These are phyloP conservation scores for Cheilosia grossa DNA, from an alignment of 2,888 invertebrate species.

Conservation along the genomic window DNA sequence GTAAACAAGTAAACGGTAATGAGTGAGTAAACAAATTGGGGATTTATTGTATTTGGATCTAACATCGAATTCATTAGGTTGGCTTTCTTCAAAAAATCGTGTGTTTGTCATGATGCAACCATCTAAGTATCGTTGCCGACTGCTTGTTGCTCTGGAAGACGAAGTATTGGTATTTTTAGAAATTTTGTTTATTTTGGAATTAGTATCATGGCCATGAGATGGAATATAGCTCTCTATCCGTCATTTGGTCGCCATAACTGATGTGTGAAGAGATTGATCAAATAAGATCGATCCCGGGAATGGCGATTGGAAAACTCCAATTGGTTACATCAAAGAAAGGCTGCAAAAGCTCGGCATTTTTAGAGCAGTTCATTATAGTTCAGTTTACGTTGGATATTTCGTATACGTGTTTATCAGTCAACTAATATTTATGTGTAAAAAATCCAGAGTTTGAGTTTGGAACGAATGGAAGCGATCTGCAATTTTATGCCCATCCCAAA, in stretches of 20 bases:
- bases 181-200: constrained; percentile 11
- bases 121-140: background rate
- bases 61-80: constrained; percentile 13
- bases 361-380: background rate
- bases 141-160: constrained; percentile 5
- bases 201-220: background rate
- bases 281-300: too few relatives aligned
- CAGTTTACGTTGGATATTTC: too few relatives aligned
- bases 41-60: background rate
- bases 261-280: too few relatives aligned
- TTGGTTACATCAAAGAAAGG: too few relatives aligned
- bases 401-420: too few relatives aligned
- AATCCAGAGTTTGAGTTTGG: too few relatives aligned
- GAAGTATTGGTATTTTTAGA: constrained; percentile 24
- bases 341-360: background rate
- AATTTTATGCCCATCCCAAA: too few relatives aligned
- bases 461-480: too few relatives aligned
- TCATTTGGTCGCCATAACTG: too few relatives aligned
- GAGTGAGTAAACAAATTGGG: constrained; percentile 58
- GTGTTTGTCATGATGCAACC: constrained; percentile 12
- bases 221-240: background rate
- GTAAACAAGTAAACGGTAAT: constrained; percentile 58
- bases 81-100: background rate
- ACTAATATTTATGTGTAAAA: too few relatives aligned
- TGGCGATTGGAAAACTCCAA: too few relatives aligned